Base-by-base conservation (phyloP, 2,113 vertebrate species). In the Tetraodon nigroviridis region DNA sequence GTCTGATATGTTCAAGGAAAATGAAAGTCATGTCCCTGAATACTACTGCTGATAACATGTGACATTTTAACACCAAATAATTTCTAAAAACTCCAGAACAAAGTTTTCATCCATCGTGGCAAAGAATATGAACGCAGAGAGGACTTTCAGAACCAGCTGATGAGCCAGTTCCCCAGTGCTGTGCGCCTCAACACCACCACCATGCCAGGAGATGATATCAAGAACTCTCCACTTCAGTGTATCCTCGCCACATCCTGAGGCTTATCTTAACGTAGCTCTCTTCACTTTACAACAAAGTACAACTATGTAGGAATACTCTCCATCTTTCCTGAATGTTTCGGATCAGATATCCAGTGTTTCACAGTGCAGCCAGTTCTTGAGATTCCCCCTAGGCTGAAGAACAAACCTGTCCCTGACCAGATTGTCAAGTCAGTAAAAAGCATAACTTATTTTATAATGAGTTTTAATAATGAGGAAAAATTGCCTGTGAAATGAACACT, bases 81-180 rank as follows among this genome's bases (percentile, higher is more conserved):
- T n/a, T n/a, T 46, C 44, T n/a, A 17, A 20, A 12, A 15, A 54
- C 59, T 80, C 44, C 89, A 99, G 96, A 96, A 98, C 89, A 98
- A 97, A 81, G 93, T 99, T 47, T 99, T 99, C 81, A 98, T 99
- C 84, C 95, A 98, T 76, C 93, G 96, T 0, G 96, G 97, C 8
- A 97, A 98, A 66, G 97, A 98, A 63, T 99, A 98, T 1, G 97
- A 99, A 81, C 91, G 96, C 27, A 91, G 95, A 64, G 97, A 98
- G 79, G 97, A 99, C 66, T 98, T 99, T 86, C 94, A 98, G 90
- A 89, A 92, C 49, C 93, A 95, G 29, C 80, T 99, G 75, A 91
- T 97, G 93, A 95, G 92, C 75, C 94, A 97, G 74, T 99, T 97
- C 47, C 95, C 97, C 79, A 93, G 92, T 0, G 89, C 95, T 0